Percentiles rank a stretch among this genome's conserved stretches.
Evolutionary conservation across 37 sponge, comb jelly and placozoan genomes (phyloP).

Genomic region (Spongilla lacustris): DNA sequence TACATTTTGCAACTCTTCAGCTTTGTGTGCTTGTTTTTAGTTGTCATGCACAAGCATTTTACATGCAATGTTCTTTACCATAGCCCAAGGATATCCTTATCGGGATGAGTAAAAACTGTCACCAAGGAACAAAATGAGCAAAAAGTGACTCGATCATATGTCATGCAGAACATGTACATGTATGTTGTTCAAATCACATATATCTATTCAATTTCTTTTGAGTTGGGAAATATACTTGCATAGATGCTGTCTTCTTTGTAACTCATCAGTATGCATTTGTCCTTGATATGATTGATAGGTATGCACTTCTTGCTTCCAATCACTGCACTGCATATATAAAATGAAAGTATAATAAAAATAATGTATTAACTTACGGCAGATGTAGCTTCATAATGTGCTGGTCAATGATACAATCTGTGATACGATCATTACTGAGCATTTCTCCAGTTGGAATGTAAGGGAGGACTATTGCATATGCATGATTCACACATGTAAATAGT

Average conservation of each 20-base stretch:
- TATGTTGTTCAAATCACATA: neutral
- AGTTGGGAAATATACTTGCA: too few relatives aligned
- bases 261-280: neutral
- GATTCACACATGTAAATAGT: neutral
- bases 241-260: neutral
- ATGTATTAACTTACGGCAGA: neutral
- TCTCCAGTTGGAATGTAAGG: neutral
- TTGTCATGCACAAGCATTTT: neutral
- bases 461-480: neutral
- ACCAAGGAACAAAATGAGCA: too few relatives aligned
- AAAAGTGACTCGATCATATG: neutral
- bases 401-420: neutral
- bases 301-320: neutral
- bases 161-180: neutral
- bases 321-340: neutral
- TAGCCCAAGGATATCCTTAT: neutral
- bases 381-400: neutral
- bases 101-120: neutral
- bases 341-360: neutral
- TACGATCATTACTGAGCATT: neutral
- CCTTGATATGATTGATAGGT: neutral
- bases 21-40: too few relatives aligned
- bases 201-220: neutral
- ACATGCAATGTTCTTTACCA: neutral
- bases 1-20: too few relatives aligned